Evolutionary conservation across 2,113 vertebrate species (phyloP).

Genomic region (Pseudolaguvia tuberculata): DNA sequence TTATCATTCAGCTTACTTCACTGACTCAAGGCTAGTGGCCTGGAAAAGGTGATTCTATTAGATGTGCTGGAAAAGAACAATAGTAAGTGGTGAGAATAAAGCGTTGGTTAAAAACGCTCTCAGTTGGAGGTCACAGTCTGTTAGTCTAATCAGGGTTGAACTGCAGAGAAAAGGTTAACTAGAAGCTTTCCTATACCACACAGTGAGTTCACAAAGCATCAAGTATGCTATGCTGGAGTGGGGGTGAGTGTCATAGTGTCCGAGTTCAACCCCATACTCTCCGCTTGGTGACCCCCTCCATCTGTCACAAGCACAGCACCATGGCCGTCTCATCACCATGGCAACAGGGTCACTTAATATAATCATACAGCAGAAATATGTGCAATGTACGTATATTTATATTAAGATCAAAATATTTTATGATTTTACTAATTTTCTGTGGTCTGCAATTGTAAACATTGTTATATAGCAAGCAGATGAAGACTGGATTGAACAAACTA

Average conservation of each 20-base stretch:
- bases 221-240: neutral
- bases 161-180: slow-evolving; percentile 21
- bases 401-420: neutral
- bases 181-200: neutral
- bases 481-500: slow-evolving; percentile 23
- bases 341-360: slow-evolving; percentile 38
- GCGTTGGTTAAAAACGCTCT: neutral
- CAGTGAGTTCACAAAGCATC: slow-evolving; percentile 1
- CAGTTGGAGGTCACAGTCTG: slow-evolving; percentile 20
- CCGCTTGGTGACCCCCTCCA: slow-evolving; percentile 41
- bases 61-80: slow-evolving; percentile 36
- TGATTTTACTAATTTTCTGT: neutral
- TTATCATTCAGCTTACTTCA: slow-evolving; percentile 10
- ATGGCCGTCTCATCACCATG: slow-evolving; percentile 39
- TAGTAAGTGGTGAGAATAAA: slow-evolving; percentile 8
- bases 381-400: too few relatives aligned
- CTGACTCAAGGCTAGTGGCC: slow-evolving; percentile 43
- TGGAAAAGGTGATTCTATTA: slow-evolving; percentile 44
- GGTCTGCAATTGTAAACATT: neutral
- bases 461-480: neutral
- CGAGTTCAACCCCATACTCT: slow-evolving; percentile 23
- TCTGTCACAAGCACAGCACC: slow-evolving; percentile 37
- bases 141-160: slow-evolving; percentile 15
- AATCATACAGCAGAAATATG: slow-evolving; percentile 2
- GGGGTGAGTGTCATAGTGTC: slow-evolving; percentile 1